Base-by-base conservation (phyloP, 2,113 vertebrate species). In the Hemiscyllium ocellatum region DNA sequence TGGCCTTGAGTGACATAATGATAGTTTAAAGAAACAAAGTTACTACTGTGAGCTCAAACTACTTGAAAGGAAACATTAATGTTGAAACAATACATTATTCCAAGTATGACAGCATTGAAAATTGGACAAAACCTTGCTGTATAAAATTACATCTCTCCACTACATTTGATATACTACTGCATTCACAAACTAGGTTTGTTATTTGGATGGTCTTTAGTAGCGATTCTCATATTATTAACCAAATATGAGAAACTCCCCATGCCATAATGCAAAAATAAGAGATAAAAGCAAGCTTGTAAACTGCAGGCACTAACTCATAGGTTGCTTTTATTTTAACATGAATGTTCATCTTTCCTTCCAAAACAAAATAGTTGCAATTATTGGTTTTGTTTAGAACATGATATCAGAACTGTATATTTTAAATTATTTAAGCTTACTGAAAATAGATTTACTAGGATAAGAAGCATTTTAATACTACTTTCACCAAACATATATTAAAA, bases 1-100 rank as follows among this genome's bases (percentile, higher is more conserved):
- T 96, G 97, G 97, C 97, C 97, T 98, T 97, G 97, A 98, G 98
- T 96, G 97, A 97, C 97, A 97, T 96, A 96, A 97, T 96, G 96
- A 97, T 97, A 97, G 97, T 97, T 98, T 98, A 97, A 97, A 98
- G 98, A 98, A 98, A 97, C 97, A 98, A 98, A 97, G 98, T 98
- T 98, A 97, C 97, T 98, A 97, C 97, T 98, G 98, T 98, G 97
- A 98, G 97, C 97, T 95, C 68, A 95, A 69, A 47, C 42, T 52
- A 70, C 68, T 72, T 95, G 68, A 95, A 72, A 95, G 93, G 52
- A 93, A 70, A 76, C 42, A 47, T 37, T 70, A 94, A 94, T 47
- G n/a, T 70, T 50, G 10, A 70, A 70, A 87, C 22, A 52, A 69
- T 47, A 94, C 47, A 95, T 72, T 47, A 72, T 72, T 72, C 37